phyloP scores from a whole-genome alignment of 2,888 invertebrate species.

The Pseudeuparius sepicola region DNA sequence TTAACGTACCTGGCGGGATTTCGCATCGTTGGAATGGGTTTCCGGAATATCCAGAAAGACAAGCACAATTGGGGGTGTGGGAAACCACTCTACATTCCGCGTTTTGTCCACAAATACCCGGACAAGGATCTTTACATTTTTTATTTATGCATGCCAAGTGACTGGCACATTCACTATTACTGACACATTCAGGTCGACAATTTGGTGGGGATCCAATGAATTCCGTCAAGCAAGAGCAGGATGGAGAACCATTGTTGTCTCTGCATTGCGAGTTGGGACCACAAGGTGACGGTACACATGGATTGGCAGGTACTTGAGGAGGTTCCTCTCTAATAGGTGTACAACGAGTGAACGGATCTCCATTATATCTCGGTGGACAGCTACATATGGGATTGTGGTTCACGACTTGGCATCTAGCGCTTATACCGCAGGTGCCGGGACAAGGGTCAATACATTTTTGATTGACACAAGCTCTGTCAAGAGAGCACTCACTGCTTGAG shows the following conservation, averaged over 20 bases:
- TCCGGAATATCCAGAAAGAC: constrained; percentile 45
- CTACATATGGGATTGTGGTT: constrained; percentile 68
- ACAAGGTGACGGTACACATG: constrained; percentile 52
- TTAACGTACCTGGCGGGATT: constrained; percentile 15
- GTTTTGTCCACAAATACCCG: constrained; percentile 46
- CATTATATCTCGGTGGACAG: constrained; percentile 54
- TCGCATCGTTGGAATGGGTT: constrained; percentile 47
- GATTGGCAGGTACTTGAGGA: constrained; percentile 28
- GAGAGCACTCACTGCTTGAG: constrained; percentile 58
- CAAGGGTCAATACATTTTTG: constrained; percentile 70
- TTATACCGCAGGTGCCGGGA: constrained; percentile 62
- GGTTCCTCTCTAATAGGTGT: constrained; percentile 33
- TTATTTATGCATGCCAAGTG: constrained; percentile 64
- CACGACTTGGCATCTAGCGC: constrained; percentile 59
- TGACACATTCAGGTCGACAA: constrained; percentile 68
- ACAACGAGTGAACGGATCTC: constrained; percentile 58
- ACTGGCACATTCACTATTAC: constrained; percentile 59
- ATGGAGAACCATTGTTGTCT: constrained; percentile 48
- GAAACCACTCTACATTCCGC: constrained; percentile 47
- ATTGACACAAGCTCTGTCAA: constrained; percentile 59
- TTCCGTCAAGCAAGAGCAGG: constrained; percentile 62
- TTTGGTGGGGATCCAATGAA: constrained; percentile 64
- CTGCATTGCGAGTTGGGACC: constrained; percentile 59
- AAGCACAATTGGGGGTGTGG: constrained; percentile 50
- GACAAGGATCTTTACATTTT: constrained; percentile 61